Conservation (phyloP, 2,888 invertebrate genomes). For the Eupithecia tripunctaria region DNA sequence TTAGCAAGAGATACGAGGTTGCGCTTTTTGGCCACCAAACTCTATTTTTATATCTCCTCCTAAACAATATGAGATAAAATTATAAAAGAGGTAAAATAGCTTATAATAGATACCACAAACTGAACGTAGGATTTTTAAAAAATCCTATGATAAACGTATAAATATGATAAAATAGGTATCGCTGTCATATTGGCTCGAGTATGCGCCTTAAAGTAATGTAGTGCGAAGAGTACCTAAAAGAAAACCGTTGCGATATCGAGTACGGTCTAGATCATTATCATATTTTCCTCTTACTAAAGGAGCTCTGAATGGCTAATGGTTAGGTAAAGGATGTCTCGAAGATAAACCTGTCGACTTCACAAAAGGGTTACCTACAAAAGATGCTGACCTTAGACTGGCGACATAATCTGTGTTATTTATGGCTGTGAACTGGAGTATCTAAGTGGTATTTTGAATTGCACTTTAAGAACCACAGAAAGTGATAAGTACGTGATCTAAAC, state of each 20-base stretch:
- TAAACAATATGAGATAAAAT: no score
- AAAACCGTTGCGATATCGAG: not conserved
- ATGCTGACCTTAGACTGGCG: not conserved
- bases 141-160: no score
- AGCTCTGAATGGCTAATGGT: slow-evolving; percentile 14
- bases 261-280: not conserved
- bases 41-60: no score
- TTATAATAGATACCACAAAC: no score
- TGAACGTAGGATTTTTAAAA: no score
- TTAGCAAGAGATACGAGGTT: no score
- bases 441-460: not conserved
- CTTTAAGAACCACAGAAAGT: not conserved
- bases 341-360: slow-evolving; percentile 43
- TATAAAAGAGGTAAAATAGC: no score
- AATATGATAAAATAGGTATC: no score
- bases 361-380: not conserved
- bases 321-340: slow-evolving; percentile 28
- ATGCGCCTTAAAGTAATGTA: no score
- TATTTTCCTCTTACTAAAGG: slow-evolving; percentile 8
- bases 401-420: not conserved
- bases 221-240: not conserved
- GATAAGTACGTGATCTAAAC: not conserved
- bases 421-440: not conserved
- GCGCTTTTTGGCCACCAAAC: no score
- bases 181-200: no score